Evolutionary conservation across 37 sponge, comb jelly and placozoan genomes (phyloP).

Genomic region (Halichondria panicea): DNA sequence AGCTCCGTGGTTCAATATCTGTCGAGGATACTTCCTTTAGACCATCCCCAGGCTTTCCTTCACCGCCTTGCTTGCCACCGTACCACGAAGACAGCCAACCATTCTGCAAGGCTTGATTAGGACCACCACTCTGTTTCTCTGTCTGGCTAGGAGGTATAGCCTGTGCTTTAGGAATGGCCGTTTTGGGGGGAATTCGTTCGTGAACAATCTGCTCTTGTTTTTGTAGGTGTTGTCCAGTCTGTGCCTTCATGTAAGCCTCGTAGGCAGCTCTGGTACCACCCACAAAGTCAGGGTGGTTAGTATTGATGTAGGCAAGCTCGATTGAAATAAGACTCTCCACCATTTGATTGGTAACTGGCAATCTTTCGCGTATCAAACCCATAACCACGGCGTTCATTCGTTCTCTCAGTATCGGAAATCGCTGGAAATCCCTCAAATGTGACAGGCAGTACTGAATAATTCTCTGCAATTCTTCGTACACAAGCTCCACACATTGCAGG

Average conservation of each 20-base stretch:
- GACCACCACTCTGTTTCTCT: too few species aligned
- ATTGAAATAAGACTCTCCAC: conserved; percentile 94
- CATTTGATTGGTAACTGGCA: conserved; percentile 90
- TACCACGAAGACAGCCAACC: background rate
- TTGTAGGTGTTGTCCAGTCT: conserved; percentile 10
- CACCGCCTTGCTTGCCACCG: background rate
- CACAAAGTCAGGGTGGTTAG: conserved; percentile 99
- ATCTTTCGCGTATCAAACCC: conserved; percentile 71
- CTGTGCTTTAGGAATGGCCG: too few species aligned
- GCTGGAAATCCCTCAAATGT: conserved; percentile 82
- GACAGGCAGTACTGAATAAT: conserved; percentile 82
- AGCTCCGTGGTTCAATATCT: background rate
- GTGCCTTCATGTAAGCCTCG: conserved; percentile 71
- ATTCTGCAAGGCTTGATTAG: too few species aligned
- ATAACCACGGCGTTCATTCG: conserved; percentile 79
- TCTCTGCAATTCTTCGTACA: conserved; percentile 95
- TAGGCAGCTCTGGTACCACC: conserved; percentile 84
- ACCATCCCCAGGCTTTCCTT: background rate
- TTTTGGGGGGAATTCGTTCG: background rate
- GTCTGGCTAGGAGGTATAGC: too few species aligned
- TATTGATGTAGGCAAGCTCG: conserved; percentile 98
- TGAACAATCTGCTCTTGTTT: background rate
- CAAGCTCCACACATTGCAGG: conserved; percentile 93
- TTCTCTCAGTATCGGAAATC: conserved; percentile 87
- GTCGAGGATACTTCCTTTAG: background rate